phyloP scores from a whole-genome alignment of 1,140 invertebrate genomes.

The Paracyclopina nana region DNA sequence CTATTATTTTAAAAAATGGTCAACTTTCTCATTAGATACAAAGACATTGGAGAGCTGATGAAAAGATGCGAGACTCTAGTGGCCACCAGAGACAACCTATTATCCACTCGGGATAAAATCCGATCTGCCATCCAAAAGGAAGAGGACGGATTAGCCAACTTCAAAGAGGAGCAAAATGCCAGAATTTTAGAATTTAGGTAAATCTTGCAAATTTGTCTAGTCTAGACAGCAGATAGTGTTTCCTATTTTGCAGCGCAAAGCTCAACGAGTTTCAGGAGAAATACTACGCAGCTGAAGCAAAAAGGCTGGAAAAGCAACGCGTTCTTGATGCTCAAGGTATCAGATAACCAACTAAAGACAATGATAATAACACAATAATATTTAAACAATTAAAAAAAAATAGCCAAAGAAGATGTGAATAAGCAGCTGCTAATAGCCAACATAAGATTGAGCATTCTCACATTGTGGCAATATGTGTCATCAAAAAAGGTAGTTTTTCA shows the following conservation, averaged over 20 bases:
- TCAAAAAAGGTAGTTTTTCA: slow-evolving; percentile 2
- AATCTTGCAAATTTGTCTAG: background rate
- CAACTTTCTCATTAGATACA: background rate
- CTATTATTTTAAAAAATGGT: too few species aligned
- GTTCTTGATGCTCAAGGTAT: background rate
- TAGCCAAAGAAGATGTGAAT: too few species aligned
- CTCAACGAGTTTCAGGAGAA: background rate
- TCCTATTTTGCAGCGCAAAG: background rate
- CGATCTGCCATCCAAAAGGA: background rate
- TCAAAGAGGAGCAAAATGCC: background rate
- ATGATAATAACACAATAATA: background rate
- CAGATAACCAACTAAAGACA: too few species aligned
- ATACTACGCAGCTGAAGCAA: background rate
- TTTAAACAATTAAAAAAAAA: too few species aligned
- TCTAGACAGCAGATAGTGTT: background rate
- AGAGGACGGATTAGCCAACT: background rate
- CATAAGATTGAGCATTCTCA: background rate
- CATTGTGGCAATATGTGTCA: slow-evolving; percentile 1
- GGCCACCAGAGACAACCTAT: background rate
- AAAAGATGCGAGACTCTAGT: slow-evolving; percentile 3
- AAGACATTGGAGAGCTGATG: background rate
- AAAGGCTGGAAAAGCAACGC: background rate
- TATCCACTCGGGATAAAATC: background rate
- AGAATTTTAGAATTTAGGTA: background rate
- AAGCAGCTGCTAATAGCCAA: background rate